Base-by-base conservation (phyloP, 2,113 vertebrate species). In the Ailuropoda melanoleuca region DNA sequence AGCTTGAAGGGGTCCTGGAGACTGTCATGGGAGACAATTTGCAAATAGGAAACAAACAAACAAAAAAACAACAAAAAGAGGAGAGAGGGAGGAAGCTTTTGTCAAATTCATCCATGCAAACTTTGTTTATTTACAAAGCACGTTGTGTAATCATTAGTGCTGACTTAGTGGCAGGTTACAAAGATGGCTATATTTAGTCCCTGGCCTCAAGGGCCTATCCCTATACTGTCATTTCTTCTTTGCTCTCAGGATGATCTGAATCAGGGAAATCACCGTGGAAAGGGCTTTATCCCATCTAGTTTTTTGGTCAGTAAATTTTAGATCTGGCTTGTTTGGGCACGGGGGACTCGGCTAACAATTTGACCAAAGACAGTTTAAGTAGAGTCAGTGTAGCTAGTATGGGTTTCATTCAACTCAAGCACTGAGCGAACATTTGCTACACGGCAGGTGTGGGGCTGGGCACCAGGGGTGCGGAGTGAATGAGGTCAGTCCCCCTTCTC, bases 101-200 rank as follows among this genome's bases (percentile, higher is more conserved):
- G 46, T 34, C n/a, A 84, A 80, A 77, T 70, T 31, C 15, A 31
- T 82, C 37, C 53, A 31, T 75, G 55, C 23, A 39, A 37, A 18
- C 4, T 66, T 81, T 80, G 48, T 75, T 87, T 72, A 92, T 81
- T 97, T 66, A 78, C 53, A 55, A 55, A 93, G 55, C 60, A 46
- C 24, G 55, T 85, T 74, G 60, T 46, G 26, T 77, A 48, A 50
- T 77, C 39, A 34, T 88, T 23, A 31, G 29, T 48, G 55, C 78
- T 46, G 48, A 56, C 31, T 92, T 78, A 37, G 37, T 83, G 46
- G 31, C 46, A 11, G n/a, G 50, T 34, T 72, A 48, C 39, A 88
- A n/a, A 85, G 77, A 75, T 74, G 23, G n/a, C 88, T 93, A 7
- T 34, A 3, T 55, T 87, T 77, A 66, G 56, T 13, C 6, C 11